Evolutionary conservation across 2,797 vertebrate genomes (phyloP), one percentile per base, ranked within the genome.

Genomic region (Trematomus bernacchii): DNA sequence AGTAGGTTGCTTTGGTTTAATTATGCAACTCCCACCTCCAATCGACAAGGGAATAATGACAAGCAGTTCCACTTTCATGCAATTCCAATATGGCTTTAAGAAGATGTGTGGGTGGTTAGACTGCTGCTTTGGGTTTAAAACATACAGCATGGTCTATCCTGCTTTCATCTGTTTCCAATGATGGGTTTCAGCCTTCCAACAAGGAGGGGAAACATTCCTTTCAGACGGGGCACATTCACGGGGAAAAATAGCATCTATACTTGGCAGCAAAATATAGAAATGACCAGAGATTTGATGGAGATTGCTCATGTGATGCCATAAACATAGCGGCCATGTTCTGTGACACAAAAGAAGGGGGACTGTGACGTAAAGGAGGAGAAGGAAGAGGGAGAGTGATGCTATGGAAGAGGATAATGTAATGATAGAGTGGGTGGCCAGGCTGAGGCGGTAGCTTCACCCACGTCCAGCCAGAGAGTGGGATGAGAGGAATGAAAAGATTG

Each of bases 71-170:
- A 91, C 90, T 87, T 92, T 87, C 85, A 91, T 77, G 86, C 76
- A 76, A 89, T 92, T 93, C 92, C 91, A 94, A 91, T 91, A 93
- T 90, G 87, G 91, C 91, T 93, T 92, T 87, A 85, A 90, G 82
- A 89, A 79, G 88, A 90, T 91, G 92, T 91, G 93, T 94, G 94
- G 93, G 92, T 86, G 92, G 90, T 76, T 76, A 90, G 87, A 82
- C 83, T 92, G 89, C 88, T 89, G 91, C 91, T 92, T 87, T 85
- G 86, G 90, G 84, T 92, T 92, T 85, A 79, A 55, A 92, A 89
- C 80, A 83, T 92, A 91, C 85, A 90, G 88, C 87, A 82, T 91
- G 91, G 89, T 90, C 89, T 86, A 88, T 90, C 83, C 83, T 78
- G 89, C 91, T 92, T 92, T 93, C 85, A 94, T 93, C 91, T 30